Conservation (phyloP, 2,797 vertebrate genomes). For the Xiphophorus birchmanni region DNA sequence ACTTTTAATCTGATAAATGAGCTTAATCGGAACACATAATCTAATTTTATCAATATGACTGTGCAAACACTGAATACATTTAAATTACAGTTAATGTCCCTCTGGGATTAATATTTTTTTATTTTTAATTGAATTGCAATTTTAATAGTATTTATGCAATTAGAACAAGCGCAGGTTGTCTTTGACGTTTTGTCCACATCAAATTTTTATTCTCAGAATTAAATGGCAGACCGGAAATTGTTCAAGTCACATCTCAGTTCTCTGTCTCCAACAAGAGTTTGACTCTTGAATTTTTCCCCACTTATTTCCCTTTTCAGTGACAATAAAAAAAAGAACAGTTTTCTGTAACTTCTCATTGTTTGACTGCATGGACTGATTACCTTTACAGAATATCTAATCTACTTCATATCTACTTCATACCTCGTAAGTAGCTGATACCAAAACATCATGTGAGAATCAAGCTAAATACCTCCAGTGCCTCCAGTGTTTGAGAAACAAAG, state of each 20-base stretch:
- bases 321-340: neutral
- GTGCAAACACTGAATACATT: too few relatives aligned
- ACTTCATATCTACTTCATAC: neutral
- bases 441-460: neutral
- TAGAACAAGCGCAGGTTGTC: neutral
- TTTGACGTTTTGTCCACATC: neutral
- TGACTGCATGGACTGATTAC: neutral
- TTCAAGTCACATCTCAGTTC: neutral
- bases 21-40: too few relatives aligned
- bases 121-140: neutral
- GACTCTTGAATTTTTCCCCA: neutral
- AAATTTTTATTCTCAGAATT: neutral
- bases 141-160: neutral
- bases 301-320: neutral
- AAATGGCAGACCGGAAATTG: neutral
- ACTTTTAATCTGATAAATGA: too few relatives aligned
- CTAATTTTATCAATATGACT: too few relatives aligned
- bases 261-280: neutral
- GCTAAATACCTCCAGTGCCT: neutral
- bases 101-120: neutral
- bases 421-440: neutral
- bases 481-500: slow-evolving; percentile 23
- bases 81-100: neutral
- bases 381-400: neutral
- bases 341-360: neutral